Base-by-base conservation (phyloP, 2,888 invertebrate genomes). In the Linhomoeus sp. region DNA sequence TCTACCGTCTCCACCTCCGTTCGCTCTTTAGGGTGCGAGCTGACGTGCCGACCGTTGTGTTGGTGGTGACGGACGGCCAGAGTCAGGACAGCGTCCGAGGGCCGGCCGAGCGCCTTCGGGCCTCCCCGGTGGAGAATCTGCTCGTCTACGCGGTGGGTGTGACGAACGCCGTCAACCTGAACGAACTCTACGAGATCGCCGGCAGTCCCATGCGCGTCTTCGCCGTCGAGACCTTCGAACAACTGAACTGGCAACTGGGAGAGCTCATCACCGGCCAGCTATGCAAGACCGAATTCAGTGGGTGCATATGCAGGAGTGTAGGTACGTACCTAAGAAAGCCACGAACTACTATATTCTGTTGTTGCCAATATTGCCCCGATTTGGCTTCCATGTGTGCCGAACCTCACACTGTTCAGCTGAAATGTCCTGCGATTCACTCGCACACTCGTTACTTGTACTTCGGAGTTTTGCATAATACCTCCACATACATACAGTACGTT, bases 101-200 rank as follows among this genome's bases (percentile, higher is more conserved):
- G 48, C 55, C 60, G 12, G 55, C 61, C 9, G 59, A 61, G 43
- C 50, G 57, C 1, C 48, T 61, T 0, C 56, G 60, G n/a, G 54
- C 57, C 33, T 9, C 29, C 7, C 7, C 29, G 7, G 29, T 29
- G 29, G 53, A 56, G 3, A 64, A 66, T 22, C 61, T 67, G 25
- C 58, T 60, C 47, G 57, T 67, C 49, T 62, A 63, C 49, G 64
- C 65, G 2, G 62, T 68, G 2, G 67, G 67, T 3, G 61, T 67
- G 2, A 62, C 63, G 1, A 56, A 58, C 46, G 7, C 19, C n/a
- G 58, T 64, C 14, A 58, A 65, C 45, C 54, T 56, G 1, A 53
- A 55, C 24, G 64, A 67, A 52, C 55, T 67, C 15, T 58, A 62
- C 42, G 61, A 62, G 50, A 62, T 62, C 52, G 56, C 62, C 22